Conservation (phyloP, 1,140 invertebrate genomes). For the Neodiprion fabricii region DNA sequence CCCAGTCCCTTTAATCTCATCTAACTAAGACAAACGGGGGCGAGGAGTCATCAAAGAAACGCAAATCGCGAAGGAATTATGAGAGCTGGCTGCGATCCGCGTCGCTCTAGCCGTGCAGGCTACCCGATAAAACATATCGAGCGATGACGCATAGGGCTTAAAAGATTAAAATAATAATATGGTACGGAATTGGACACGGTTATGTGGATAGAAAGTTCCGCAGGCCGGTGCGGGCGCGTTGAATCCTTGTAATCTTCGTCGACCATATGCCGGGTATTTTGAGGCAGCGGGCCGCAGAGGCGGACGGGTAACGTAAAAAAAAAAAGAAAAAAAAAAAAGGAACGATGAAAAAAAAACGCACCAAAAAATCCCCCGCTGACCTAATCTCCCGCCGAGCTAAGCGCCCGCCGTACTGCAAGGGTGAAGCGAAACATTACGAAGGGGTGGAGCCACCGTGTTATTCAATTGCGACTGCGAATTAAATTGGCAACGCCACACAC, state of each 20-base stretch:
- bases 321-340: too few relatives aligned
- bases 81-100: background rate
- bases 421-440: background rate
- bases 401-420: background rate
- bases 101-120: conserved; percentile 9
- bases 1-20: too few relatives aligned
- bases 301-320: conserved; percentile 25
- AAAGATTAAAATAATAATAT: conserved; percentile 57
- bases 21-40: too few relatives aligned
- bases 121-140: conserved; percentile 15
- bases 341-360: background rate
- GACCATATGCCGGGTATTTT: conserved; percentile 42
- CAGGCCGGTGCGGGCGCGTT: background rate
- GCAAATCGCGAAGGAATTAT: background rate
- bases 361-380: background rate
- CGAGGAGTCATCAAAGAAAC: too few relatives aligned
- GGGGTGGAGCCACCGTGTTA: background rate
- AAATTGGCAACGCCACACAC: background rate
- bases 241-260: conserved; percentile 46
- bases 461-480: background rate
- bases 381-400: background rate
- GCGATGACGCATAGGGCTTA: conserved; percentile 28
- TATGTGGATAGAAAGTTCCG: conserved; percentile 12
- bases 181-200: conserved; percentile 54
- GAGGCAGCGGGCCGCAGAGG: conserved; percentile 47